phyloP scores from a whole-genome alignment of 2,888 invertebrate genomes.

The Lithophane leautieri region DNA sequence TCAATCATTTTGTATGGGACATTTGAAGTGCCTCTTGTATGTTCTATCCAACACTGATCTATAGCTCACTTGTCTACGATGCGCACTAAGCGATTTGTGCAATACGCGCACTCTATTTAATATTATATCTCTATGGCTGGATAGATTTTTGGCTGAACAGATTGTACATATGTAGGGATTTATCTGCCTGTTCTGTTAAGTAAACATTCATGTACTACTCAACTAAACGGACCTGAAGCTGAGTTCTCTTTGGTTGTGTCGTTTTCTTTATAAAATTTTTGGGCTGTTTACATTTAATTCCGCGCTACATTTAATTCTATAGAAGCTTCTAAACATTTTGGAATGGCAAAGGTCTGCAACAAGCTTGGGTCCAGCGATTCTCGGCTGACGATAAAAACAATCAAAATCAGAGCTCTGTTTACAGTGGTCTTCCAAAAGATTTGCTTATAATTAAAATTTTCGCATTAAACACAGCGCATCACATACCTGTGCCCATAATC shows the following conservation, averaged over 20 bases:
- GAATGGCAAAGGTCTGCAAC: background rate
- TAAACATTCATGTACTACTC: background rate
- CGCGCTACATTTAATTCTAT: background rate
- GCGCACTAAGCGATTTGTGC: too few species aligned
- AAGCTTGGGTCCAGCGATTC: background rate
- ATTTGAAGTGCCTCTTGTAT: too few species aligned
- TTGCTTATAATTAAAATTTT: slow-evolving; percentile 78
- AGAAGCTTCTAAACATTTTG: background rate
- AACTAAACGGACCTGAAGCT: background rate
- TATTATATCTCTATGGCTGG: too few species aligned
- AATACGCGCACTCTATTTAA: too few species aligned
- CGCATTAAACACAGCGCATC: slow-evolving; percentile 73
- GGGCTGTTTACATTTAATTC: background rate
- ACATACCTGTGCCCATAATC: slow-evolving; percentile 82
- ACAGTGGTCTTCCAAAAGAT: slow-evolving; percentile 61
- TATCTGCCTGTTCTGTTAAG: background rate
- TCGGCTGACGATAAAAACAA: slow-evolving; percentile 35
- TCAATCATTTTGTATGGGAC: too few species aligned
- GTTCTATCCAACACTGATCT: too few species aligned
- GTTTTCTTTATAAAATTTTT: background rate
- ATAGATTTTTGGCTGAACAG: slow-evolving; percentile 22
- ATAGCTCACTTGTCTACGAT: too few species aligned
- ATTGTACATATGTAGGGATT: slow-evolving; percentile 17
- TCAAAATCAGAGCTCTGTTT: slow-evolving; percentile 54
- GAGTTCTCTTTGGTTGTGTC: background rate